Evolutionary conservation across 2,888 invertebrate species (phyloP), one percentile per base, ranked within the genome.

Genomic region (Lepidochrysops patricia): DNA sequence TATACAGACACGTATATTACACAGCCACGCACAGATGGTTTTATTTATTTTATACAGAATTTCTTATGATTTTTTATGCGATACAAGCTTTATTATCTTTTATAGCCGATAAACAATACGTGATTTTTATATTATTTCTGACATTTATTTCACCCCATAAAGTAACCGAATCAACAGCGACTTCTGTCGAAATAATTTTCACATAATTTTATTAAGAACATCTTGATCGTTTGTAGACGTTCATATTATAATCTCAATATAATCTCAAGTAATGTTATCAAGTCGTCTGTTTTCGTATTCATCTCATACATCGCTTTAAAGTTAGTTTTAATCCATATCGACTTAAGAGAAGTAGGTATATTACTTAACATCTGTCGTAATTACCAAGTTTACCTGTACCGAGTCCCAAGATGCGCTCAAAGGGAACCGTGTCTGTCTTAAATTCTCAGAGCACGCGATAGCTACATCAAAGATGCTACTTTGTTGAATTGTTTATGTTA

Each of bases 351-450:
- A 43, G 37, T n/a, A n/a, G n/a, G n/a, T 43, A 23, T 43, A 19
- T 23, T 19, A 43, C 19, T 43, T 43, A 43, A 43, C 43, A 26
- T n/a, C 50, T 52, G 26, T 52, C 13, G 27, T 52, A 52, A 52
- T 52, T 52, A 27, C 52, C 7, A 27, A 52, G 52, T 52, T 81
- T 83, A 85, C 82, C 84, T 85, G 81, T 81, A 50, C 61, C 68
- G 66, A 72, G 78, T 69, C 76, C 60, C 54, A 76, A 68, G 80
- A 73, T 68, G 27, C 27, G 13, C 27, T 80, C 77, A 79, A 79
- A 79, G 80, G 75, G 73, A 80, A 77, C 75, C 72, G 70, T 76
- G 72, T 72, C 71, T 73, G 71, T 75, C 76, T 79, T 79, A 77
- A 76, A 73, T 73, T 76, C 77, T 77, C 75, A 74, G 77, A 72